phyloP scores from a whole-genome alignment of 2,113 vertebrate species.

The Phyllopteryx taeniolatus region DNA sequence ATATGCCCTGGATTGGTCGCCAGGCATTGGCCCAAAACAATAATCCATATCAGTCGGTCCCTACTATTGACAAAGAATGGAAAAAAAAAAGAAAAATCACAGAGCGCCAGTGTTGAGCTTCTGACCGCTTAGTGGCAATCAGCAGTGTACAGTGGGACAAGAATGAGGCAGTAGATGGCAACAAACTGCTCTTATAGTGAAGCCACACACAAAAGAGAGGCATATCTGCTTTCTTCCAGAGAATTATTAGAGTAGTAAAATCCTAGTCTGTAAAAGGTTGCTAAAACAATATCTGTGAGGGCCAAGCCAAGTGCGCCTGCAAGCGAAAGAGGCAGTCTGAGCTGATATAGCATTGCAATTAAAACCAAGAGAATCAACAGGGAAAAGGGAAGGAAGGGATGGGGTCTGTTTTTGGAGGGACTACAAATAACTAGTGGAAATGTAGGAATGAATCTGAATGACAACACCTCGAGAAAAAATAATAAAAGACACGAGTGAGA shows the following conservation, averaged over 20 bases:
- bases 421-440: slow-evolving; percentile 2
- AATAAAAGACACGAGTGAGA: slow-evolving; percentile 38
- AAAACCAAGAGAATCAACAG: slow-evolving; percentile 27
- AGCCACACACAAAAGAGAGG: too few species aligned
- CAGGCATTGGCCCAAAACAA: too few species aligned
- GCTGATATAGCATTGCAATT: slow-evolving; percentile 28
- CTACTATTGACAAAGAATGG: neutral
- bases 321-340: neutral
- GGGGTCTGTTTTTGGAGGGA: neutral
- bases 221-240: too few species aligned
- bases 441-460: slow-evolving; percentile 12
- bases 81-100: neutral
- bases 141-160: neutral
- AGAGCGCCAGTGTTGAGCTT: neutral
- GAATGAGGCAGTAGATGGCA: neutral
- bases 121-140: neutral
- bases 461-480: slow-evolving; percentile 15
- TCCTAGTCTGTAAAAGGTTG: too few species aligned
- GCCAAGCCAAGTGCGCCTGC: neutral
- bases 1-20: too few species aligned
- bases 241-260: too few species aligned
- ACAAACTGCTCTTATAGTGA: neutral
- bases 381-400: neutral
- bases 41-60: too few species aligned
- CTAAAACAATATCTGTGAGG: neutral